These are phyloP conservation scores for Campopleginae sp. DNA, from an alignment of 2,888 invertebrate genomes.

Conservation along the genomic window DNA sequence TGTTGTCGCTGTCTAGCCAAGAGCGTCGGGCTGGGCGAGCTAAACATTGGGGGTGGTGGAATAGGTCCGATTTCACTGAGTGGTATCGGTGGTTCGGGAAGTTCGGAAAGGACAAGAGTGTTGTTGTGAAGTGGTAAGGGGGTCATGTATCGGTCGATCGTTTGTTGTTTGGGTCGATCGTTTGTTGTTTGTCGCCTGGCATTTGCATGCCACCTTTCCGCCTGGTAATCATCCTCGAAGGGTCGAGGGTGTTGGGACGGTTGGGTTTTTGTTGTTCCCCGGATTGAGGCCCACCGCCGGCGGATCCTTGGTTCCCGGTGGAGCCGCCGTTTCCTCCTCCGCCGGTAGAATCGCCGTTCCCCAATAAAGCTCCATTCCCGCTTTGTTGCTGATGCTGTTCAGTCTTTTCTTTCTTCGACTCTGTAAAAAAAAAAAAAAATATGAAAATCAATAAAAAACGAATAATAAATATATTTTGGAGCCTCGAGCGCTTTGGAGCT, in stretches of 20 bases:
- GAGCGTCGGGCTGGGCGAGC: constrained; percentile 92
- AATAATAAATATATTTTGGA: neutral
- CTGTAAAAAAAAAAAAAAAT: constrained; percentile 84
- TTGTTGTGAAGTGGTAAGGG: constrained; percentile 80
- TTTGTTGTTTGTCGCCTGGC: constrained; percentile 78
- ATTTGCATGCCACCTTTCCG: constrained; percentile 84
- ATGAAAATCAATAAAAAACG: neutral
- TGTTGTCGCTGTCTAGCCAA: constrained; percentile 85
- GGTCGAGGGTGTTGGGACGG: constrained; percentile 91
- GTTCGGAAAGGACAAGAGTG: constrained; percentile 91
- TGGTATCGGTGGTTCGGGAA: constrained; percentile 96
- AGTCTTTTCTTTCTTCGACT: constrained; percentile 97
- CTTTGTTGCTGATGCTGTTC: constrained; percentile 87
- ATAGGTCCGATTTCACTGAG: constrained; percentile 97
- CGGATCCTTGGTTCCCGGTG: constrained; percentile 71
- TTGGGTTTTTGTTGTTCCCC: constrained; percentile 88
- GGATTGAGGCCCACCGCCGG: constrained; percentile 69
- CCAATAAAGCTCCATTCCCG: constrained; percentile 88
- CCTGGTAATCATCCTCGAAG: constrained; percentile 88
- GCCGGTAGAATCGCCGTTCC: constrained; percentile 85
- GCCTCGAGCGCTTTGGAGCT: neutral
- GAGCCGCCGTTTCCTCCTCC: constrained; percentile 78
- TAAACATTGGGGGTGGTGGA: constrained; percentile 98
- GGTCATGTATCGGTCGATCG: constrained; percentile 80
- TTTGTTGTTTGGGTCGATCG: constrained; percentile 80